phyloP scores from a whole-genome alignment of 37 sponge, comb jelly and placozoan genomes.

The Haliclona indistincta region DNA sequence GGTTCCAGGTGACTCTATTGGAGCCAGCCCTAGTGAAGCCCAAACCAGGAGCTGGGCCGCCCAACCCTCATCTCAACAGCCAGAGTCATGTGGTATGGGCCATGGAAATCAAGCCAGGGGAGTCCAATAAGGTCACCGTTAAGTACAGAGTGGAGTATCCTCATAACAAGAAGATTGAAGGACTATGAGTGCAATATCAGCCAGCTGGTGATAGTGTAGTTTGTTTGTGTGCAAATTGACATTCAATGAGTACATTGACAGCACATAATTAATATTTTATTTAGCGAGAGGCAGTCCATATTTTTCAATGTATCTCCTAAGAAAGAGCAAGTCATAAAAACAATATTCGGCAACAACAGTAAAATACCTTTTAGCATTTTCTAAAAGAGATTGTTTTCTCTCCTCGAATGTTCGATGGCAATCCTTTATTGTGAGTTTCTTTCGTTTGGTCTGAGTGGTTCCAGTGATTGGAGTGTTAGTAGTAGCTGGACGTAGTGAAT shows the following conservation, averaged over 20 bases:
- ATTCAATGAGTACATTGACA: not conserved
- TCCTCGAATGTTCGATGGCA: constrained; percentile 49
- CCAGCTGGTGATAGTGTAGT: too few species aligned
- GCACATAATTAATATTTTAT: not conserved
- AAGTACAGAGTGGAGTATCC: constrained; percentile 90
- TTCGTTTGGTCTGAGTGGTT: not conserved
- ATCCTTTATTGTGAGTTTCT: not conserved
- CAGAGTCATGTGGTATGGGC: constrained; percentile 77
- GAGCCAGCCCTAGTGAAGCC: constrained; percentile 66
- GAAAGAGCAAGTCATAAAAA: not conserved
- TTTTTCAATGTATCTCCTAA: constrained; percentile 51
- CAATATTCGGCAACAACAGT: not conserved
- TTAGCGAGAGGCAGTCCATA: constrained; percentile 6
- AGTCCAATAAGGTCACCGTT: constrained; percentile 49
- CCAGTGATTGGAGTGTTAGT: not conserved
- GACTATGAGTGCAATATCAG: too few species aligned
- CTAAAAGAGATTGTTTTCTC: constrained; percentile 59
- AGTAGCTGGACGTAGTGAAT: not conserved
- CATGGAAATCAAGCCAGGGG: constrained; percentile 57
- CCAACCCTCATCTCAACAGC: constrained; percentile 67
- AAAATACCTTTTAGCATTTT: constrained; percentile 62
- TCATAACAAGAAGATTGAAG: constrained; percentile 58
- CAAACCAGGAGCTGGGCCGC: constrained; percentile 51
- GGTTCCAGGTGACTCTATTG: constrained; percentile 49
- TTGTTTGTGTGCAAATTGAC: not conserved